Evolutionary conservation across 2,113 vertebrate genomes (phyloP).

Genomic region (Coracopsis vasa): DNA sequence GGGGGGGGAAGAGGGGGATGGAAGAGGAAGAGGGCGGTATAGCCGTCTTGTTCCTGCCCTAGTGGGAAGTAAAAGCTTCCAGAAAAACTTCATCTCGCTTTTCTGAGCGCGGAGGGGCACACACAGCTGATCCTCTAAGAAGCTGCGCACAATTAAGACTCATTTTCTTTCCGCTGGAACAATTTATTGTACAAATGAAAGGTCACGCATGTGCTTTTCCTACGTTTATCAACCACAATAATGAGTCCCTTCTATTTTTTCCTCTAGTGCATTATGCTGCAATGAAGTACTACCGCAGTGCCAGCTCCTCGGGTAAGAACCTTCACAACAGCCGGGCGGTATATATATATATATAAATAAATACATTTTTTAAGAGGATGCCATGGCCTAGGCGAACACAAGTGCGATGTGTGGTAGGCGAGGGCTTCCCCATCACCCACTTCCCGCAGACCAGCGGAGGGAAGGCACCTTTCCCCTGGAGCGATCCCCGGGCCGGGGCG

Average conservation of each 20-base stretch:
- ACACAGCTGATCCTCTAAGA: conserved; percentile 48
- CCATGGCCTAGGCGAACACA: not conserved
- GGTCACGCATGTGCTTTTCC: conserved; percentile 52
- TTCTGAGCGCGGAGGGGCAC: not conserved
- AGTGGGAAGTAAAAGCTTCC: not conserved
- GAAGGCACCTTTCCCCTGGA: not conserved
- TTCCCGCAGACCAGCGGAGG: rapidly evolving
- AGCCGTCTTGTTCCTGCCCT: not conserved
- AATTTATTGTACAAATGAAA: conserved; percentile 60
- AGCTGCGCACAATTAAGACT: conserved; percentile 45
- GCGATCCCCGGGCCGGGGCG: rapidly evolving
- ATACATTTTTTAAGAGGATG: not conserved
- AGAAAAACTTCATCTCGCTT: conserved; percentile 18
- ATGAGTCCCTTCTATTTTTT: conserved; percentile 38
- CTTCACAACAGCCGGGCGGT: not conserved
- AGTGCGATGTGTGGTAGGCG: not conserved
- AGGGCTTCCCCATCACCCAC: not conserved
- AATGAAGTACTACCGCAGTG: not conserved
- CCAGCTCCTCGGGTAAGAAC: not conserved
- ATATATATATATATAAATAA: rapidly evolving
- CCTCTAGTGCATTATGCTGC: not conserved
- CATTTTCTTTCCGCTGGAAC: conserved; percentile 54
- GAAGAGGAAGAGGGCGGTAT: too few relatives aligned
- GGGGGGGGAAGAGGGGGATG: too few relatives aligned
- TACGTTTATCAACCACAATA: conserved; percentile 54